These are phyloP conservation scores for Sesamia inferens DNA, from an alignment of 2,888 invertebrate species.

Conservation along the genomic window DNA sequence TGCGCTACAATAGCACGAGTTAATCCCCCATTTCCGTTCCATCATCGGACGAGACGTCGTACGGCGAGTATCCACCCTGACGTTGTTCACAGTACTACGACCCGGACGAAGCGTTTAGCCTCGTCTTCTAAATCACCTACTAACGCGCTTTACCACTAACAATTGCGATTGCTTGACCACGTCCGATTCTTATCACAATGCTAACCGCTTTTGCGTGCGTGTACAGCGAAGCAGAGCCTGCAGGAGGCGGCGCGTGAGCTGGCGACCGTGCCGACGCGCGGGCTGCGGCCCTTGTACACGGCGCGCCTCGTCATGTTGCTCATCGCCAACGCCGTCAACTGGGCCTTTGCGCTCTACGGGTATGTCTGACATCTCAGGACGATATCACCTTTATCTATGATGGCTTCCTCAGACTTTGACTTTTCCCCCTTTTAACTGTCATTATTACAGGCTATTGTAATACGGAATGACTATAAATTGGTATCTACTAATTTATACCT, in stretches of 20 bases:
- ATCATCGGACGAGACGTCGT: too few species aligned
- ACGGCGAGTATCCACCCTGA: too few species aligned
- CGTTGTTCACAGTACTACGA: too few species aligned
- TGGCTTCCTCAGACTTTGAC: not conserved
- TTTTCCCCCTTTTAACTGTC: not conserved
- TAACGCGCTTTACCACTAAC: too few species aligned
- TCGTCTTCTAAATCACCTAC: too few species aligned
- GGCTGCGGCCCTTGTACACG: conserved; percentile 80
- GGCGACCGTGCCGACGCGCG: conserved; percentile 63
- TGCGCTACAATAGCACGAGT: too few species aligned
- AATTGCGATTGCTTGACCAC: too few species aligned
- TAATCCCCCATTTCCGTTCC: too few species aligned
- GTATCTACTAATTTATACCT: too few species aligned
- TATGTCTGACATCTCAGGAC: conserved; percentile 52
- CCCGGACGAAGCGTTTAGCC: too few species aligned
- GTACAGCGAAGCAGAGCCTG: conserved; percentile 76
- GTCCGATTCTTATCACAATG: not conserved
- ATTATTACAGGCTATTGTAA: not conserved
- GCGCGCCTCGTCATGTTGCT: conserved; percentile 90
- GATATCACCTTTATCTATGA: not conserved
- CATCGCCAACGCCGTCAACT: conserved; percentile 92
- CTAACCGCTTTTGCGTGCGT: not conserved
- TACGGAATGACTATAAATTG: not conserved
- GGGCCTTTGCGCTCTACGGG: conserved; percentile 93
- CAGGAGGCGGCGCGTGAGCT: conserved; percentile 78